A percentile compares a stretch with the other conserved stretches of the same genome.
Conservation (phyloP, 2,797 vertebrate species). For the Apodemus agrarius region DNA sequence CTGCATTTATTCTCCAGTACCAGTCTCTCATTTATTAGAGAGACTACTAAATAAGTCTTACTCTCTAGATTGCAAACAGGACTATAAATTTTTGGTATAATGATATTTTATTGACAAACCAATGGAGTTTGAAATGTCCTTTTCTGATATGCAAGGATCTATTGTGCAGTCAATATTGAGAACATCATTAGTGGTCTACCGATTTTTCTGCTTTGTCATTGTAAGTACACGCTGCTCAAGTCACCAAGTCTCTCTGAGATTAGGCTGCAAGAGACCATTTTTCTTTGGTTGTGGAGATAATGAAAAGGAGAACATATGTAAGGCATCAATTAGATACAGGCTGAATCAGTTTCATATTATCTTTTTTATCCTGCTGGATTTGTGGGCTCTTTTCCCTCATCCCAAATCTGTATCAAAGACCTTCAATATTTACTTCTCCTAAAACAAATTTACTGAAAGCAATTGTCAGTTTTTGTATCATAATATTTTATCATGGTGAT, state of each 20-base stretch:
- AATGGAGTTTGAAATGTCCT: background rate
- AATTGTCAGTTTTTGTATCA: background rate
- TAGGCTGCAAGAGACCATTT: background rate
- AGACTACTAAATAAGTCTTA: background rate
- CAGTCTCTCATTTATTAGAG: background rate
- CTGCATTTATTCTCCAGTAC: background rate
- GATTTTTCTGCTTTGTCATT: background rate
- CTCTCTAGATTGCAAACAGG: background rate
- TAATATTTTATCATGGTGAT: conserved; percentile 60
- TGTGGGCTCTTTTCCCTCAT: background rate
- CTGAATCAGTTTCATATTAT: background rate
- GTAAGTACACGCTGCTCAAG: background rate
- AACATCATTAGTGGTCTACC: background rate
- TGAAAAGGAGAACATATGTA: background rate
- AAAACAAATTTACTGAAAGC: conserved; percentile 55
- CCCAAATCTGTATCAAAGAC: conserved; percentile 20
- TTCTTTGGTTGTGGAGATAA: background rate
- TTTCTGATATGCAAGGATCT: background rate
- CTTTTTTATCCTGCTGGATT: background rate
- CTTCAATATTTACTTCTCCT: conserved; percentile 28
- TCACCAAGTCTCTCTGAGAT: background rate
- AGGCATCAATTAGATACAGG: background rate
- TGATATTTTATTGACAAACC: background rate
- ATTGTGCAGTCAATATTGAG: background rate
- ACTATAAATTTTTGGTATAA: background rate